These are phyloP conservation scores for Furcula furcula DNA, from an alignment of 2,888 invertebrate species.

Conservation along the genomic window DNA sequence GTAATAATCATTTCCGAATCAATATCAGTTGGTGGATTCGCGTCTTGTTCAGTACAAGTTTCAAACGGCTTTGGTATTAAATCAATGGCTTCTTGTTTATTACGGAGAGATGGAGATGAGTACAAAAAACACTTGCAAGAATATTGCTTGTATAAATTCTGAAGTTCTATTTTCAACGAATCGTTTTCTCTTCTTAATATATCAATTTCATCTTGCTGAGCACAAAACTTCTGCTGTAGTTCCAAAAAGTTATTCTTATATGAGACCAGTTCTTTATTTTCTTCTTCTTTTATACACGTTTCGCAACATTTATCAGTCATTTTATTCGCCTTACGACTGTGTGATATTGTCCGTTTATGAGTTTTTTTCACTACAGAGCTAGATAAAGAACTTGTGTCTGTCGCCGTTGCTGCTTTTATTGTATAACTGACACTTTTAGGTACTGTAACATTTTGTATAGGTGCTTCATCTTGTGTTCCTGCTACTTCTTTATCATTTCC, in stretches of 20 bases:
- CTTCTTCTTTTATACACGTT: constrained; percentile 24
- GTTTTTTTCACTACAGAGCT: constrained; percentile 8
- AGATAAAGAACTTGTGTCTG: constrained; percentile 13
- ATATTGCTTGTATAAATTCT: constrained; percentile 37
- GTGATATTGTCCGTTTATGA: constrained; percentile 3
- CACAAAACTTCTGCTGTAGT: constrained; percentile 41
- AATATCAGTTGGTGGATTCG: constrained; percentile 32
- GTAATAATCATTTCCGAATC: constrained; percentile 74
- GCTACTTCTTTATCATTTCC: not conserved
- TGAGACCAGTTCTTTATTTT: constrained; percentile 29
- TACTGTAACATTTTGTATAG: not conserved
- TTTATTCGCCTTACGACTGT: constrained; percentile 33
- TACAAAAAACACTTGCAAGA: constrained; percentile 29
- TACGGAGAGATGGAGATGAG: constrained; percentile 9
- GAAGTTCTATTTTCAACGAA: constrained; percentile 52
- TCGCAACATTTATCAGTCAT: constrained; percentile 42
- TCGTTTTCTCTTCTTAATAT: constrained; percentile 52
- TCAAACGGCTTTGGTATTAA: constrained; percentile 49
- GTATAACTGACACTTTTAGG: constrained; percentile 1
- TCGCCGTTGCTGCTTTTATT: constrained; percentile 13
- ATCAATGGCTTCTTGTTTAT: constrained; percentile 19
- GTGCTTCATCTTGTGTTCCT: not conserved
- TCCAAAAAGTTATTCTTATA: constrained; percentile 40
- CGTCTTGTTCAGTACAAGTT: constrained; percentile 30
- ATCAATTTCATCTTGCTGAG: constrained; percentile 51